A percentile compares a stretch with the other conserved stretches of the same genome.
phyloP scores from a whole-genome alignment of 1,140 invertebrate genomes.

The Calycopis cecrops region DNA sequence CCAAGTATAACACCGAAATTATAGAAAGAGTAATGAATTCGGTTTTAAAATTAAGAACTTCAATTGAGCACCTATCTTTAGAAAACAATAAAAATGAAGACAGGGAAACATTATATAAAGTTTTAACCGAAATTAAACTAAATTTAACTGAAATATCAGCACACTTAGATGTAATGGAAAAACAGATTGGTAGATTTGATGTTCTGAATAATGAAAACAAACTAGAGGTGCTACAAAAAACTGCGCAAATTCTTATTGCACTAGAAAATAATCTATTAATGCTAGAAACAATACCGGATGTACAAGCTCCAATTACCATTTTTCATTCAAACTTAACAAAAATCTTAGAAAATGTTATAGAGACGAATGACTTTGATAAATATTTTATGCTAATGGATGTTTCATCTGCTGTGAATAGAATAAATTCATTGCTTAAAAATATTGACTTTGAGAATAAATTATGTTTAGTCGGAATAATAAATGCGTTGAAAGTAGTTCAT shows the following conservation, averaged over 20 bases:
- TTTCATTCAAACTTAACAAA: constrained; percentile 67
- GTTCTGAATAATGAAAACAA: constrained; percentile 65
- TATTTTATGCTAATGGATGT: constrained; percentile 56
- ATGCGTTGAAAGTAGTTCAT: constrained; percentile 52
- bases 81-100: constrained; percentile 41
- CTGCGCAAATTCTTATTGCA: constrained; percentile 69
- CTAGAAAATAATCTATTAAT: constrained; percentile 62
- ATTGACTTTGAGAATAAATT: constrained; percentile 40
- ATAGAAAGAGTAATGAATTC: constrained; percentile 60
- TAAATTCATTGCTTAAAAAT: constrained; percentile 47
- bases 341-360: constrained; percentile 66
- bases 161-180: constrained; percentile 43
- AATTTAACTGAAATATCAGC: constrained; percentile 51
- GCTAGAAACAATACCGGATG: constrained; percentile 34
- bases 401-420: constrained; percentile 49
- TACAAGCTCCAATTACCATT: constrained; percentile 40
- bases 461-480: constrained; percentile 45
- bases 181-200: constrained; percentile 49
- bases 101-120: constrained; percentile 33
- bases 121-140: constrained; percentile 42
- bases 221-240: constrained; percentile 68
- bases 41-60: constrained; percentile 52
- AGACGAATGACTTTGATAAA: constrained; percentile 58
- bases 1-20: constrained; percentile 59
- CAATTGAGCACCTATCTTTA: constrained; percentile 52